A percentile compares a stretch with the other conserved stretches of the same genome.
phyloP scores from a whole-genome alignment of 2,888 invertebrate species.

The Lapara coniferarum region DNA sequence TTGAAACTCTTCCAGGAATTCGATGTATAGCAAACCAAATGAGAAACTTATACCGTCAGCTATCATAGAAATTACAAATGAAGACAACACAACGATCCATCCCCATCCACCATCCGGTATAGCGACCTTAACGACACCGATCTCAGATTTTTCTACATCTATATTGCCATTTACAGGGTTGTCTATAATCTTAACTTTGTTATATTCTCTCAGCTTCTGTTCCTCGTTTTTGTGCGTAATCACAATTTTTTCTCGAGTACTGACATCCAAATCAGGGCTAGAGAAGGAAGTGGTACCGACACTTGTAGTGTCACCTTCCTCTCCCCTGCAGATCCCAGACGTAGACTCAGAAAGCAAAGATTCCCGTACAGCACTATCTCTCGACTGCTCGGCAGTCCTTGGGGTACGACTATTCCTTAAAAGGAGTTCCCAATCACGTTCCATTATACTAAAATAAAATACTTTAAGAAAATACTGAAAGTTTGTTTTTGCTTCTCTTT shows the following conservation, averaged over 20 bases:
- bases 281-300: conserved; percentile 64
- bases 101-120: conserved; percentile 94
- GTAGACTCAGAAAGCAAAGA: conserved; percentile 75
- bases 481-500: conserved; percentile 44
- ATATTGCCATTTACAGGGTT: conserved; percentile 47
- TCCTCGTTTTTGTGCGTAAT: conserved; percentile 41
- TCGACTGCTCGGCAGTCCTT: conserved; percentile 46
- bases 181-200: conserved; percentile 49
- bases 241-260: conserved; percentile 51
- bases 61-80: conserved; percentile 93
- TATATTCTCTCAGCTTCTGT: conserved; percentile 32
- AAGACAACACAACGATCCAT: conserved; percentile 94
- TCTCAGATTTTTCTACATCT: conserved; percentile 43
- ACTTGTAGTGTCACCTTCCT: conserved; percentile 61
- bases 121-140: conserved; percentile 47
- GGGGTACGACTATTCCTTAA: conserved; percentile 67
- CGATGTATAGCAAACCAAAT: conserved; percentile 94
- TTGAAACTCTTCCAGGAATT: conserved; percentile 91
- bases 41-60: conserved; percentile 97
- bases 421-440: conserved; percentile 58
- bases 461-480: conserved; percentile 70
- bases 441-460: conserved; percentile 58
- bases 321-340: conserved; percentile 79
- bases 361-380: conserved; percentile 61
- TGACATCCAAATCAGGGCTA: conserved; percentile 68